These are phyloP conservation scores for Holotrichia oblita DNA, from an alignment of 1,140 invertebrate genomes.

Conservation along the genomic window DNA sequence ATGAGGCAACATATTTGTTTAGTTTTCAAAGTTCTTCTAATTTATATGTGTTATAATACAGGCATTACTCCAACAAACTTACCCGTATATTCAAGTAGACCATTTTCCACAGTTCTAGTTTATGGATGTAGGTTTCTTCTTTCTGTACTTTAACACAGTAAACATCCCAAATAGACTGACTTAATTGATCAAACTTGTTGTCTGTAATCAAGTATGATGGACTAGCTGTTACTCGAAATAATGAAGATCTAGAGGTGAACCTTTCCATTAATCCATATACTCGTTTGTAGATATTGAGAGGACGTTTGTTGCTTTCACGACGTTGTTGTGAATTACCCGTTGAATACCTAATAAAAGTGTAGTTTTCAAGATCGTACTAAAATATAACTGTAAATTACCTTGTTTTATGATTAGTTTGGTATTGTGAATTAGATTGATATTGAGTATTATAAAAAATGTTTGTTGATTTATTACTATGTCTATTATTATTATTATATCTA, in stretches of 20 bases:
- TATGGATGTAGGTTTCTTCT: conserved; percentile 79
- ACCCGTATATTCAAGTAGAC: conserved; percentile 80
- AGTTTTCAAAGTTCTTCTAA: background rate
- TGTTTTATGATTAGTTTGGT: conserved; percentile 7
- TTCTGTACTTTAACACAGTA: conserved; percentile 82
- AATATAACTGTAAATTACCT: background rate
- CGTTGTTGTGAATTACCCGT: background rate
- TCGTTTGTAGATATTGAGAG: conserved; percentile 45
- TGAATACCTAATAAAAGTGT: background rate
- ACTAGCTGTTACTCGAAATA: conserved; percentile 53
- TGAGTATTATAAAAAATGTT: conserved; percentile 24
- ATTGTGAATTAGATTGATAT: conserved; percentile 1
- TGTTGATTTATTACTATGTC: background rate
- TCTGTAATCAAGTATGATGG: conserved; percentile 47
- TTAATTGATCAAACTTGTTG: conserved; percentile 70
- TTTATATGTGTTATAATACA: background rate
- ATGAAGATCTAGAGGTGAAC: conserved; percentile 53
- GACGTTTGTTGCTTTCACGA: conserved; percentile 14
- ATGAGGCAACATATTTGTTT: too few species aligned
- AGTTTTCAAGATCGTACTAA: background rate
- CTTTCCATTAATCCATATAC: conserved; percentile 55
- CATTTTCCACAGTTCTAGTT: conserved; percentile 84
- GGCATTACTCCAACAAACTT: conserved; percentile 48
- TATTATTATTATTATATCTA: background rate
- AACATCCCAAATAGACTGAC: conserved; percentile 80